Evolutionary conservation across 2,888 invertebrate species (phyloP), one percentile per base, ranked within the genome.

Genomic region (Drosophila paucipuncta): DNA sequence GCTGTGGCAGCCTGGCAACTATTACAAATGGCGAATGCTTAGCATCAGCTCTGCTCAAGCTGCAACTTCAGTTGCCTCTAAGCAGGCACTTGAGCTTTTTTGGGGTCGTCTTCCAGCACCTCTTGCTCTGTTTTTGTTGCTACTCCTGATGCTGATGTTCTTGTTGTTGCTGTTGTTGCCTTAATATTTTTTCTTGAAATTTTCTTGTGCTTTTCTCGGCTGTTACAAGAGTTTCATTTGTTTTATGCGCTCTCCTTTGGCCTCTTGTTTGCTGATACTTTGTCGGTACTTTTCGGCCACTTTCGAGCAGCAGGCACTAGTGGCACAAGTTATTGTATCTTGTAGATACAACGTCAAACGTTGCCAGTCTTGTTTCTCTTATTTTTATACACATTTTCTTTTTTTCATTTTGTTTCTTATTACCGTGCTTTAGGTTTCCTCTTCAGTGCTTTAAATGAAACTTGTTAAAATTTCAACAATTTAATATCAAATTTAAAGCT

Each of bases 181-280:
- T 87, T 85, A 87, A 85, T 89, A 85, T 87, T 85, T 85, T 85
- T 85, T 82, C 88, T 89, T 85, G 88, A 85, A 89, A 89, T 78
- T 89, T 85, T 85, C 82, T 85, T 85, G 85, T 82, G 88, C 89
- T 89, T 89, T 89, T 85, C 88, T 73, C 83, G 75, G 74, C 73
- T 69, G 63, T 70, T 77, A 86, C 90, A 90, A 90, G 90, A 89
- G 89, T 90, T 88, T 88, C 87, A 88, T 88, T 88, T 88, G 87
- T 88, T 90, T 88, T 89, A 89, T 89, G 79, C 86, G 82, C 84
- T 90, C 80, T 81, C 69, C 80, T 83, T 90, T 85, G 86, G 90
- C 82, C 82, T 77, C 71, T 79, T 91, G 90, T 91, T 91, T 91
- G 91, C 89, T 80, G 82, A 90, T 90, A 90, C 89, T 91, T 91